These are phyloP conservation scores for Oxyscelio sp. DNA, from an alignment of 2,888 invertebrate genomes.

Conservation along the genomic window DNA sequence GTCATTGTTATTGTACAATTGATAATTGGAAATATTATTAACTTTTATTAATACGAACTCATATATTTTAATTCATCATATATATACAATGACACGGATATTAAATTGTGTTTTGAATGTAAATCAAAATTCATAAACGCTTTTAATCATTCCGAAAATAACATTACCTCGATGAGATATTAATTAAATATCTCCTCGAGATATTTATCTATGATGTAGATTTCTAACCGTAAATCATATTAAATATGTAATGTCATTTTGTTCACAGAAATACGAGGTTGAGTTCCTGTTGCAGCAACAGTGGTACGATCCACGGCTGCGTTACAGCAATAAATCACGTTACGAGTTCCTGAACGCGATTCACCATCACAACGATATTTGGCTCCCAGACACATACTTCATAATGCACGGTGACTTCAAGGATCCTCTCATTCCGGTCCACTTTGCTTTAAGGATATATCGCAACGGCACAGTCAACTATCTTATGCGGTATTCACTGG, in stretches of 20 bases:
- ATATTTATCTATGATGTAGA: too few species aligned
- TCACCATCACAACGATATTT: slow-evolving; percentile 97
- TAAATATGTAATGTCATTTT: slow-evolving; percentile 74
- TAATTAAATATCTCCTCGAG: too few species aligned
- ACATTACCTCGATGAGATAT: too few species aligned
- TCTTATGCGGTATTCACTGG: slow-evolving; percentile 93
- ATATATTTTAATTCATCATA: too few species aligned
- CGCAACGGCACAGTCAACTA: slow-evolving; percentile 98
- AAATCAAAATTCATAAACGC: too few species aligned
- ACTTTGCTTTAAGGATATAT: slow-evolving; percentile 97
- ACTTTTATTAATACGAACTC: too few species aligned
- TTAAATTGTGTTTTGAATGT: too few species aligned
- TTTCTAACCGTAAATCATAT: background rate
- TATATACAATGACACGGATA: too few species aligned
- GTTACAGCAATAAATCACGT: slow-evolving; percentile 95
- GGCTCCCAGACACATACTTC: slow-evolving; percentile 98
- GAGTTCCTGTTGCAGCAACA: slow-evolving; percentile 97
- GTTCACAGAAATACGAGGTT: slow-evolving; percentile 97
- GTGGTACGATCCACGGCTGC: slow-evolving; percentile 97
- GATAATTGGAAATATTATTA: too few species aligned
- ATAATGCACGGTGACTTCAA: slow-evolving; percentile 99
- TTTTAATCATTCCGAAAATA: too few species aligned
- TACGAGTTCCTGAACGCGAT: slow-evolving; percentile 97
- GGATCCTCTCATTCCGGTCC: slow-evolving; percentile 97
- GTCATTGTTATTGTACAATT: too few species aligned